These are phyloP conservation scores for Drosophila maculinotata DNA, from an alignment of 2,888 invertebrate species.

Conservation along the genomic window DNA sequence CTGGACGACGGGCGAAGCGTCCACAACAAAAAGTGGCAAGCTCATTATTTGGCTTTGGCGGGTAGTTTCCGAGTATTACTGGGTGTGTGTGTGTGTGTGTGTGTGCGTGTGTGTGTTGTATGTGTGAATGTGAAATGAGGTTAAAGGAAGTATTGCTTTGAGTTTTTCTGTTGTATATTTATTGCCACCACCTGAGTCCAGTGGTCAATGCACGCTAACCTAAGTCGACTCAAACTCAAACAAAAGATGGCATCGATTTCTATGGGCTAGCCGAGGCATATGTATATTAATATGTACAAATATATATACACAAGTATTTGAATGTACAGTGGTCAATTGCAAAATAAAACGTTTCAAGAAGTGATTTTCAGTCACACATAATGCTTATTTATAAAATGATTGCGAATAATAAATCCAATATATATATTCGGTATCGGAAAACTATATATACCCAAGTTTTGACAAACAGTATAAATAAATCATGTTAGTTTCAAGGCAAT, in stretches of 20 bases:
- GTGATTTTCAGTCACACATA: too few species aligned
- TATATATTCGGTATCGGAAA: too few species aligned
- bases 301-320: conserved; percentile 20
- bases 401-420: too few species aligned
- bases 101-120: conserved; percentile 29
- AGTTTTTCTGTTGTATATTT: conserved; percentile 43
- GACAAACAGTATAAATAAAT: too few species aligned
- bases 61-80: conserved; percentile 65
- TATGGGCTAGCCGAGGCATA: conserved; percentile 10
- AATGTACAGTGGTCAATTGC: neutral
- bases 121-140: conserved; percentile 78
- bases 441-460: too few species aligned
- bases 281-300: conserved; percentile 7
- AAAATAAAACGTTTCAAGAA: too few species aligned
- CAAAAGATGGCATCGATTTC: conserved; percentile 75
- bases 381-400: too few species aligned
- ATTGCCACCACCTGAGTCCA: conserved; percentile 44
- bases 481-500: too few species aligned
- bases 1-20: conserved; percentile 59
- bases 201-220: conserved; percentile 82
- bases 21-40: conserved; percentile 71
- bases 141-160: conserved; percentile 82
- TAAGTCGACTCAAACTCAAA: conserved; percentile 37
- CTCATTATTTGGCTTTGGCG: conserved; percentile 53
- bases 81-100: conserved; percentile 7